Percentiles rank a stretch among this genome's conserved stretches.
Evolutionary conservation across 2,888 invertebrate species (phyloP).

Genomic region (Glyphotaelius pellucidus): DNA sequence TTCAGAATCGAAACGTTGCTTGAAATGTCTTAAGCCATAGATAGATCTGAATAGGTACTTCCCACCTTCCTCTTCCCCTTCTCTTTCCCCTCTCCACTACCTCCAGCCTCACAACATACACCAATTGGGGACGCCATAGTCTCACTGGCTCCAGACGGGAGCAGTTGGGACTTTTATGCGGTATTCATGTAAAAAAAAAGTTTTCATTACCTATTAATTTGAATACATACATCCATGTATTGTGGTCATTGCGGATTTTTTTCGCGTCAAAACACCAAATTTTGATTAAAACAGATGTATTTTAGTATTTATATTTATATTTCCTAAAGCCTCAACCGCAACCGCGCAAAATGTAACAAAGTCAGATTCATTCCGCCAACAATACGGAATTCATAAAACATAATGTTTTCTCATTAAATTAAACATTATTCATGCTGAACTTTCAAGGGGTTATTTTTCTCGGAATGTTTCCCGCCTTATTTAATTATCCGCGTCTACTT

Average conservation of each 20-base stretch:
- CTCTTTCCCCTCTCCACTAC: too few relatives aligned
- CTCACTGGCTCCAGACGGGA: too few relatives aligned
- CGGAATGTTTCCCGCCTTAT: slow-evolving; percentile 18
- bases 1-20: too few relatives aligned
- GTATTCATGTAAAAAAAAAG: too few relatives aligned
- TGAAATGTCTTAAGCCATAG: too few relatives aligned
- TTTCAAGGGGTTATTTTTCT: not conserved
- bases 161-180: too few relatives aligned
- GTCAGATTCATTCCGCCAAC: not conserved
- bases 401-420: not conserved
- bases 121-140: too few relatives aligned
- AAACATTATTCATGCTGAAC: not conserved
- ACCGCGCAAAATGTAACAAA: not conserved
- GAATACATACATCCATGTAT: not conserved
- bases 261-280: not conserved
- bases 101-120: too few relatives aligned
- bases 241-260: not conserved
- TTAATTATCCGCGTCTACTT: slow-evolving; percentile 10
- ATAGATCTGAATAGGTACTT: too few relatives aligned
- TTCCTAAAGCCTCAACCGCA: not conserved
- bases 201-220: too few relatives aligned
- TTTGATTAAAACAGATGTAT: not conserved
- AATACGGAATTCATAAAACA: not conserved
- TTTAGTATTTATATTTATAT: not conserved
- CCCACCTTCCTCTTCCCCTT: too few relatives aligned